Evolutionary conservation across 2,888 invertebrate species (phyloP), one percentile per base, ranked within the genome.

Genomic region (Nephrotoma flavescens): DNA sequence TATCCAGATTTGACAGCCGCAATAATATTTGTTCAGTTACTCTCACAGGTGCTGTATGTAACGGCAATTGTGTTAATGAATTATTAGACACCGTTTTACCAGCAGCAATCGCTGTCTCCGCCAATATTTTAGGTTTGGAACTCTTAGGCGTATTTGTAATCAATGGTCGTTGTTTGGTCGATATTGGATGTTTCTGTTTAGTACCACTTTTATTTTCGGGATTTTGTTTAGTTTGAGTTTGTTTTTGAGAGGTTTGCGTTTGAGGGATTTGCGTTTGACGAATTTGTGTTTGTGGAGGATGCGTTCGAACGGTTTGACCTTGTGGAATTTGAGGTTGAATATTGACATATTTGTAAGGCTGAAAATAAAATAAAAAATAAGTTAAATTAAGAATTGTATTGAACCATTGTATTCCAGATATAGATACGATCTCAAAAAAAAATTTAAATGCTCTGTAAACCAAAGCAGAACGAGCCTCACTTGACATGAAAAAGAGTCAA

Each of bases 1-100:
- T 91, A 88, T 90, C 90, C 90, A 92, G 91, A 31, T 88, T 90
- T 83, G 90, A 90, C 47, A 92, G 88, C 86, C 90, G 89, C 5
- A 90, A 89, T 0, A 90, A 88, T 42, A 90, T 88, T 83, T 87
- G 89, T 2, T 89, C 88, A 15, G 88, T 89, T n/a, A 89, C 83
- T 86, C 87, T 87, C 15, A 87, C 88, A 45, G 89, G 89, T 3
- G 88, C 88, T 31, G 31, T 31, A 57, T 89, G 89, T 12, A 89
- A 89, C 85, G 41, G 15, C 9, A 71, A 31, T 71, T 11, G 31
- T 9, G 31, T 71, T 57, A 57, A 19, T 57, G 19, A 19, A 19
- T 19, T 47, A 7, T 71, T 31, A 0, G 71, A 7, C 9, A 31
- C 6, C 6, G 52, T 52, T 52, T 52, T 52, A 15, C 12, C 15